Conservation (phyloP, 2,113 vertebrate genomes). For the Patagioenas fasciata region DNA sequence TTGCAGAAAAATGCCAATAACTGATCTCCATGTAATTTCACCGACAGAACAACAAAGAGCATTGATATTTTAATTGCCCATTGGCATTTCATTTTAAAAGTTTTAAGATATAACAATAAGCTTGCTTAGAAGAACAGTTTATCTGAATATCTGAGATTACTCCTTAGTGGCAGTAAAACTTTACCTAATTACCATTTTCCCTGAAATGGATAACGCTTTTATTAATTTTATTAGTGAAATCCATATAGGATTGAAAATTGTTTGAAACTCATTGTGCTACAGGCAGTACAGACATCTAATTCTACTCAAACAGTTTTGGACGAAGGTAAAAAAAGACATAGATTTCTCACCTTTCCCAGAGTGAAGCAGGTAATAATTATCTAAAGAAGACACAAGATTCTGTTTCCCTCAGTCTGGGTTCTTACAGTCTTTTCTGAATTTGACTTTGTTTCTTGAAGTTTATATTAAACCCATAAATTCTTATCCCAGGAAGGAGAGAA, state of each 20-base stretch:
- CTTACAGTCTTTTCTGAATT: not conserved
- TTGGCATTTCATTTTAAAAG: not conserved
- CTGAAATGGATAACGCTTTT: not conserved
- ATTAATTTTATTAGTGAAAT: not conserved
- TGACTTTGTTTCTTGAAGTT: not conserved
- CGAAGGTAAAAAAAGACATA: fast-evolving
- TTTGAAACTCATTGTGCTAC: not conserved
- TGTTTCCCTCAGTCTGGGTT: not conserved
- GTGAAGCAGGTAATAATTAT: not conserved
- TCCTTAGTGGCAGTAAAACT: not conserved
- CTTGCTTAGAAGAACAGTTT: not conserved
- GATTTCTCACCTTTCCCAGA: not conserved
- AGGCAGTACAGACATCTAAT: not conserved
- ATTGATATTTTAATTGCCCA: not conserved
- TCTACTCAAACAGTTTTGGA: not conserved
- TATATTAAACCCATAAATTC: not conserved
- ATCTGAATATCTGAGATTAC: not conserved
- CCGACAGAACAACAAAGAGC: not conserved
- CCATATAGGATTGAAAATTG: not conserved
- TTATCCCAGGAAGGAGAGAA: not conserved
- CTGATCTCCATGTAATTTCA: not conserved
- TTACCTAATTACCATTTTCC: not conserved
- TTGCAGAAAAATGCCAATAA: not conserved
- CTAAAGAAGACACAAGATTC: not conserved
- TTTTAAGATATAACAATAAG: not conserved